Evolutionary conservation across 1,140 invertebrate species (phyloP).

Genomic region (Theocolax elegans): DNA sequence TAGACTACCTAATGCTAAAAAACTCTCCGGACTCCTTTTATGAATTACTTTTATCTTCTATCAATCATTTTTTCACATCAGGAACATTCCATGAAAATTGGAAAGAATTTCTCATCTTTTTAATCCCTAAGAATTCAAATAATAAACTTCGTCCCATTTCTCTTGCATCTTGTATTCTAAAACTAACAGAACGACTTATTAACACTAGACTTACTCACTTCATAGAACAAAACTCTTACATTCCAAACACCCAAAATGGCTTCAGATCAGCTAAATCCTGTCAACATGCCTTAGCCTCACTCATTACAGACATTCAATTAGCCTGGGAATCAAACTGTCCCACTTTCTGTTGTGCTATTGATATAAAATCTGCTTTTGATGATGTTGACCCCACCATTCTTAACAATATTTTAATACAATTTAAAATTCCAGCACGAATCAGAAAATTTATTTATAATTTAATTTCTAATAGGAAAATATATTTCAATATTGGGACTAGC

Average conservation of each 20-base stretch:
- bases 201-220: conserved; percentile 1
- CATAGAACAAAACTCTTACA: background rate
- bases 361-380: conserved; percentile 3
- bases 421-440: too few relatives aligned
- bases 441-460: too few relatives aligned
- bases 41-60: background rate
- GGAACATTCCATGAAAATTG: background rate
- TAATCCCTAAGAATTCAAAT: conserved; percentile 25
- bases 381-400: too few relatives aligned
- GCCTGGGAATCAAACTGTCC: conserved; percentile 23
- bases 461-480: too few relatives aligned
- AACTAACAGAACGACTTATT: conserved; percentile 26
- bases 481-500: too few relatives aligned
- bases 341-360: conserved; percentile 1
- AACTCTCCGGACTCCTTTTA: background rate
- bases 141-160: conserved; percentile 34
- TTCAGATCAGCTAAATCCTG: conserved; percentile 38
- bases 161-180: conserved; percentile 19
- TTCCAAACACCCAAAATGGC: conserved; percentile 17
- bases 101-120: conserved; percentile 22
- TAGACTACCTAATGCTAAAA: background rate
- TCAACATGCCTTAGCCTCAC: background rate
- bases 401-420: too few relatives aligned
- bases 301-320: conserved; percentile 35
- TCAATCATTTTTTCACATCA: background rate